These are phyloP conservation scores for Cololabis saira DNA, from an alignment of 2,113 vertebrate species.

Conservation along the genomic window DNA sequence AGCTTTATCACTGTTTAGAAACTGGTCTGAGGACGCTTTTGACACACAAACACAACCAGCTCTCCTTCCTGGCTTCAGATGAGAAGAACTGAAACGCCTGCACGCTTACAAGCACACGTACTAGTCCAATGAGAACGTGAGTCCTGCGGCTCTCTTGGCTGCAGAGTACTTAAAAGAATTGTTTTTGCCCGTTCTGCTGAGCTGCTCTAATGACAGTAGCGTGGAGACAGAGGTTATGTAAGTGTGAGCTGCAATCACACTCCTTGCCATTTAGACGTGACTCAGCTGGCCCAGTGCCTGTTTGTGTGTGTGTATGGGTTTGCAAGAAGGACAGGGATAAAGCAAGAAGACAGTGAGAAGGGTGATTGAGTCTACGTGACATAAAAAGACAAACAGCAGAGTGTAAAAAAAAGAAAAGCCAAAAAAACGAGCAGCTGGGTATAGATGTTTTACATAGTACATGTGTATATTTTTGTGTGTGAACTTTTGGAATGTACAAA, in stretches of 20 bases:
- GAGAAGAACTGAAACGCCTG: conserved; percentile 3
- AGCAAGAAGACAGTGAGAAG: conserved; percentile 4
- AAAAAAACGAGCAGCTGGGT: neutral
- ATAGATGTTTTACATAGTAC: too few relatives aligned
- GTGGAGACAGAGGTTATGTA: conserved; percentile 80
- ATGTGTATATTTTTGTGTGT: neutral
- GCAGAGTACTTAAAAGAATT: conserved; percentile 62
- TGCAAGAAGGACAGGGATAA: conserved; percentile 2
- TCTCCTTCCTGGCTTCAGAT: neutral
- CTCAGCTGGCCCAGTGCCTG: conserved; percentile 73
- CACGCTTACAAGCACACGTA: conserved; percentile 19
- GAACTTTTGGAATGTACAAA: conserved; percentile 2
- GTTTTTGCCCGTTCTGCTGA: conserved; percentile 62
- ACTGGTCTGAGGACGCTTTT: conserved; percentile 14
- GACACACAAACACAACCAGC: conserved; percentile 7
- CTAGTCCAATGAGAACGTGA: conserved; percentile 47
- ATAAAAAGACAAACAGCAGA: conserved; percentile 7
- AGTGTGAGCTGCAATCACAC: conserved; percentile 75
- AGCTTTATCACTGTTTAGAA: neutral
- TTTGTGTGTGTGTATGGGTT: conserved; percentile 43
- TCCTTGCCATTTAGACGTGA: conserved; percentile 77
- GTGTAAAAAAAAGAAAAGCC: neutral
- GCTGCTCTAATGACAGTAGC: conserved; percentile 72
- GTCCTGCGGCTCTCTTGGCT: conserved; percentile 32
- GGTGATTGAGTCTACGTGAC: conserved; percentile 1